phyloP scores from a whole-genome alignment of 2,797 vertebrate genomes.

The Sebastes nivosus region DNA sequence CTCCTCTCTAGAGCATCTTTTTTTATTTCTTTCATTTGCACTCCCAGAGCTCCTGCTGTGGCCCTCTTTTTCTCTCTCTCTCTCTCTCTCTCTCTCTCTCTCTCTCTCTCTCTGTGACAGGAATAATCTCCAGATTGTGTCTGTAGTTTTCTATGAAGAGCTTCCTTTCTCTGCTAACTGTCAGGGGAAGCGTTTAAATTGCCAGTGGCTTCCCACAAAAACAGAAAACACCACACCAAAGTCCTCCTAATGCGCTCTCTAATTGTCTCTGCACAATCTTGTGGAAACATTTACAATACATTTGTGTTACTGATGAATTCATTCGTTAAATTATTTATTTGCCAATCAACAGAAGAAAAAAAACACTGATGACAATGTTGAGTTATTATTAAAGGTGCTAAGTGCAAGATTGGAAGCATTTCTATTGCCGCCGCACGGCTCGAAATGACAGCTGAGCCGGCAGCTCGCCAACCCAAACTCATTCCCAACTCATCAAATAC shows the following conservation, averaged over 20 bases:
- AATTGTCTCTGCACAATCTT: not conserved
- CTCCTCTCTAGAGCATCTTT: conserved; percentile 24
- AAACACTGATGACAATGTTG: not conserved
- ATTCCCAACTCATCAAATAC: too few species aligned
- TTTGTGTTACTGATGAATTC: not conserved
- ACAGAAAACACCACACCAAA: not conserved
- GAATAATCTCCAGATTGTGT: conserved; percentile 50
- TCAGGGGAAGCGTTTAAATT: not conserved
- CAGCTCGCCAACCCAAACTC: too few species aligned
- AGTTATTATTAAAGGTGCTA: not conserved
- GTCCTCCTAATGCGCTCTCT: not conserved
- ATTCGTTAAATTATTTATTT: not conserved
- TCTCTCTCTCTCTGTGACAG: not conserved
- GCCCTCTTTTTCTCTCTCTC: not conserved
- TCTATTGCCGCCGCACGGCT: too few species aligned
- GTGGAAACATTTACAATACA: not conserved
- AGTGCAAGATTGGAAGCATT: too few species aligned
- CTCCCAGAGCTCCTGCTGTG: not conserved
- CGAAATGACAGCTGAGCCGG: too few species aligned
- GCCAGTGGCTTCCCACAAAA: not conserved
- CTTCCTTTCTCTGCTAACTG: not conserved
- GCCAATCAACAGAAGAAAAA: not conserved
- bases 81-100: not conserved
- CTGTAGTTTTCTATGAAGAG: conserved; percentile 33
- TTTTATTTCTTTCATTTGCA: conserved; percentile 23